phyloP scores from a whole-genome alignment of 2,888 invertebrate genomes.

The Argynnis bischoffii region DNA sequence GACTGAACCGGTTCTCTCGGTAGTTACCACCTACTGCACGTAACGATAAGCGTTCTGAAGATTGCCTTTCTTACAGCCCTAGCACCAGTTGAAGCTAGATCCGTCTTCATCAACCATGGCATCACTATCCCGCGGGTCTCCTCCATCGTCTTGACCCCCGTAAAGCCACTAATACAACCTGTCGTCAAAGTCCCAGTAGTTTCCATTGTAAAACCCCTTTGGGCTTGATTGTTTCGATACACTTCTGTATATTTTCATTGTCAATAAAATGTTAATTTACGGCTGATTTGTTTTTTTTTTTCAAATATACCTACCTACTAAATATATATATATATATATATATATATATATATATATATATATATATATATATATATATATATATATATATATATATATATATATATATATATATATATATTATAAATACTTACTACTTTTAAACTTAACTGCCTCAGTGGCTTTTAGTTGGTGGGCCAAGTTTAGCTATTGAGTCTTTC shows the following conservation, averaged over 20 bases:
- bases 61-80: slow-evolving; percentile 45
- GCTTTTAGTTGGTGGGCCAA: too few species aligned
- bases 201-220: slow-evolving; percentile 41
- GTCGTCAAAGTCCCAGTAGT: slow-evolving; percentile 32
- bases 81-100: slow-evolving; percentile 52
- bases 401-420: too few species aligned
- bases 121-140: slow-evolving; percentile 51
- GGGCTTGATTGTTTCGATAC: slow-evolving; percentile 39
- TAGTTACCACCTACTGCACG: slow-evolving; percentile 3
- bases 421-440: too few species aligned
- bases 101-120: slow-evolving; percentile 63
- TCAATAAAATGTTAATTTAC: slow-evolving; percentile 42
- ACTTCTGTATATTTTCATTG: slow-evolving; percentile 25
- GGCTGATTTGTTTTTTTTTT: slow-evolving; percentile 38
- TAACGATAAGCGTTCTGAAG: slow-evolving; percentile 28
- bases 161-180: slow-evolving; percentile 38
- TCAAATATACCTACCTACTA: not conserved
- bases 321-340: too few species aligned
- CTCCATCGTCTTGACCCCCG: slow-evolving; percentile 49
- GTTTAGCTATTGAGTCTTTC: too few species aligned
- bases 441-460: too few species aligned
- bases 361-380: too few species aligned
- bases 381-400: too few species aligned
- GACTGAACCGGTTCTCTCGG: slow-evolving; percentile 43
- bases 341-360: too few species aligned